A percentile compares a stretch with the other conserved stretches of the same genome.
Conservation (phyloP, 1,140 invertebrate genomes). For the Ceratosolen solmsi region DNA sequence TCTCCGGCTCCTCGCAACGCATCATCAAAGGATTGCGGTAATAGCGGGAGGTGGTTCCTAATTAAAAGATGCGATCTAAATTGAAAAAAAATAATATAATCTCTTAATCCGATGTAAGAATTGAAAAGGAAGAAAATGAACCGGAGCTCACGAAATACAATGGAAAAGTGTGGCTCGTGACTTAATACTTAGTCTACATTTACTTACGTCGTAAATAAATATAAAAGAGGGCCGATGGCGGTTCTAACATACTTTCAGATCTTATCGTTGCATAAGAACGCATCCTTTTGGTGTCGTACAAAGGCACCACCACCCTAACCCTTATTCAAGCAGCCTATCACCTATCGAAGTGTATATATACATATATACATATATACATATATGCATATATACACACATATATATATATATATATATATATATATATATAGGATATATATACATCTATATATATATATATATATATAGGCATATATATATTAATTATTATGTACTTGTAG, state of each 20-base stretch:
- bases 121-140: neutral
- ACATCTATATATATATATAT: too few species aligned
- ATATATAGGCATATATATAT: too few species aligned
- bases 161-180: conserved; percentile 24
- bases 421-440: too few species aligned
- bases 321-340: neutral
- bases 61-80: conserved; percentile 43
- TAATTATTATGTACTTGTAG: too few species aligned
- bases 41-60: conserved; percentile 6
- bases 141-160: neutral
- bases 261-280: conserved; percentile 9
- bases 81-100: conserved; percentile 35
- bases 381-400: too few species aligned
- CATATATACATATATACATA: too few species aligned
- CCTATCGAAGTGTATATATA: too few species aligned
- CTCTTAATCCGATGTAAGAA: conserved; percentile 6
- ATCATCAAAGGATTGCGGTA: neutral
- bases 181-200: conserved; percentile 39
- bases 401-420: too few species aligned
- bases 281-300: conserved; percentile 28
- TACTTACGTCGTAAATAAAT: conserved; percentile 27
- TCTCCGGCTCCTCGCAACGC: neutral
- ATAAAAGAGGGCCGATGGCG: conserved; percentile 23
- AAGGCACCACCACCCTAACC: neutral
- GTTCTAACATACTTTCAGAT: conserved; percentile 39